phyloP scores from a whole-genome alignment of 2,113 vertebrate genomes.

The Catharus fuscescens region DNA sequence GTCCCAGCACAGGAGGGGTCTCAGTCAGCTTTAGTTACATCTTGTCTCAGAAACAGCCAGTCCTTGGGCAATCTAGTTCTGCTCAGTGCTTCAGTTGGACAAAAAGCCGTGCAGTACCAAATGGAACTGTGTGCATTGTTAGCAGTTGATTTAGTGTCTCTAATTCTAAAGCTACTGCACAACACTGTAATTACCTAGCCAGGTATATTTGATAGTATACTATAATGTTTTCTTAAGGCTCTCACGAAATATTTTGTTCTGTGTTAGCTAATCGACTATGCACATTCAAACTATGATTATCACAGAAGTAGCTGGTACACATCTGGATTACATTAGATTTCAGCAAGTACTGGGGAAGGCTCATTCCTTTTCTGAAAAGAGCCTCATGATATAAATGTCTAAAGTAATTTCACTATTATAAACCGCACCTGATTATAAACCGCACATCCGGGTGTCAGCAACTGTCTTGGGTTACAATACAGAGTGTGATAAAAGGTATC shows the following conservation, averaged over 20 bases:
- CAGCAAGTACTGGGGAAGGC: neutral
- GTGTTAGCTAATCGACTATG: neutral
- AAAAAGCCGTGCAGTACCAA: neutral
- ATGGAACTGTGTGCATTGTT: neutral
- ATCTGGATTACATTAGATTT: neutral
- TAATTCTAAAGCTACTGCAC: neutral
- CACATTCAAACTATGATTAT: neutral
- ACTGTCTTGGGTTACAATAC: no score
- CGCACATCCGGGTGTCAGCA: no score
- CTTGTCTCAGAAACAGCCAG: neutral
- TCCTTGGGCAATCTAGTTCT: neutral
- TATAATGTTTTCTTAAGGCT: constrained; percentile 3
- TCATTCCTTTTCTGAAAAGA: neutral
- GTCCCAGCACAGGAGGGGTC: neutral
- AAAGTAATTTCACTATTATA: neutral
- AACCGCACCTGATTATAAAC: no score
- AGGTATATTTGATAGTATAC: constrained; percentile 15
- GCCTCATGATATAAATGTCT: neutral
- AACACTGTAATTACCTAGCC: constrained; percentile 11
- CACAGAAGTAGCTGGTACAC: neutral
- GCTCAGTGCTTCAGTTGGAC: neutral
- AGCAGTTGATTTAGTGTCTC: neutral
- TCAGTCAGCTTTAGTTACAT: neutral
- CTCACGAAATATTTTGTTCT: neutral
- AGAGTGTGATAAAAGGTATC: no score